phyloP scores from a whole-genome alignment of 2,888 invertebrate genomes.

The Trichogramma dendrolimi region DNA sequence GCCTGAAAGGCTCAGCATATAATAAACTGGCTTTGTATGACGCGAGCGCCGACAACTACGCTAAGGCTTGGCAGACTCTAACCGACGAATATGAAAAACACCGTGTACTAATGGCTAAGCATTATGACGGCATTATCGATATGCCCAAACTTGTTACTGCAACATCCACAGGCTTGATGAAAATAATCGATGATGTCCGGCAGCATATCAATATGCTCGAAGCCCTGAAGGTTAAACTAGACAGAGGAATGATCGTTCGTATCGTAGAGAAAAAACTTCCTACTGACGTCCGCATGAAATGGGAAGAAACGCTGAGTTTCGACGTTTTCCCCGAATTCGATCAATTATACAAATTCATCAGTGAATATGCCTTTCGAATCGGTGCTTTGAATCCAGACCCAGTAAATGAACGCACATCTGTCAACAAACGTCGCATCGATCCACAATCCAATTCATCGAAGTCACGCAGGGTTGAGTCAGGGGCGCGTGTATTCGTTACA shows the following conservation, averaged over 20 bases:
- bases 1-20: constrained; percentile 17
- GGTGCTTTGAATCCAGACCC: neutral
- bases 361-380: neutral
- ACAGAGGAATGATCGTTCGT: constrained; percentile 27
- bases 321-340: constrained; percentile 22
- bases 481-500: neutral
- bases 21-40: constrained; percentile 18
- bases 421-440: constrained; percentile 2
- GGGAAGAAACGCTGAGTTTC: constrained; percentile 13
- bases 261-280: constrained; percentile 30
- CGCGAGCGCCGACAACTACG: constrained; percentile 23
- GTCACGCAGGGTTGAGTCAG: constrained; percentile 2
- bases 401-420: neutral
- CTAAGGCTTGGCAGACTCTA: constrained; percentile 20
- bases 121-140: constrained; percentile 21
- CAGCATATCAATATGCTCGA: constrained; percentile 28
- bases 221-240: constrained; percentile 20
- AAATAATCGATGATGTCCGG: constrained; percentile 22
- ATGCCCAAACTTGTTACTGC: constrained; percentile 10
- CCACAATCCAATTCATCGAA: constrained; percentile 3
- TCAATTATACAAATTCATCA: constrained; percentile 19
- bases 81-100: constrained; percentile 24
- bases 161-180: constrained; percentile 6
- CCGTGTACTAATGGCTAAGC: constrained; percentile 23
- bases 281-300: constrained; percentile 18